Evolutionary conservation across 1,140 invertebrate genomes (phyloP).

Genomic region (Pentalonia nigronervosa): DNA sequence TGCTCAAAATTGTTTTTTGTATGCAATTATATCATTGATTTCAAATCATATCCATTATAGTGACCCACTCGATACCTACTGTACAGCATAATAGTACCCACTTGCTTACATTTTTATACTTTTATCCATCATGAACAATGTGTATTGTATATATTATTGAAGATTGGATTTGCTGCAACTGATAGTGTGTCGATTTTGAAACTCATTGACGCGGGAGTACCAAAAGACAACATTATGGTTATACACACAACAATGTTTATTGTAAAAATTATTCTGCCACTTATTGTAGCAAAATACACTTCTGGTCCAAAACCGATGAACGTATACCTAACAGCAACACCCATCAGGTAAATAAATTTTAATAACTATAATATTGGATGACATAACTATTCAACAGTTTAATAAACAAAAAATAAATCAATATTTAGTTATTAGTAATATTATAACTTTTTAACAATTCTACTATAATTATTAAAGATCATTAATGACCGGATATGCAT

Average conservation of each 20-base stretch:
- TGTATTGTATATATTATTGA: constrained; percentile 62
- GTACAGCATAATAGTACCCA: too few relatives aligned
- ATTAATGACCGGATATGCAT: neutral
- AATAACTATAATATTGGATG: neutral
- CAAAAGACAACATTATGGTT: constrained; percentile 92
- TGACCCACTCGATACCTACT: too few relatives aligned
- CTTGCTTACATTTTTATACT: too few relatives aligned
- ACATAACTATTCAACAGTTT: neutral
- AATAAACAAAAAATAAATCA: neutral
- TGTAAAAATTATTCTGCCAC: constrained; percentile 91
- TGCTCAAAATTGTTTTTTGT: too few relatives aligned
- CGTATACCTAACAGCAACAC: constrained; percentile 56
- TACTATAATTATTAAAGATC: neutral
- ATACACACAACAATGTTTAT: constrained; percentile 91
- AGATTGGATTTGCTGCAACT: constrained; percentile 94
- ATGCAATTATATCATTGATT: too few relatives aligned
- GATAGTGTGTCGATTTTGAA: constrained; percentile 96
- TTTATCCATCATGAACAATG: neutral
- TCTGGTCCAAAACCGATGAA: constrained; percentile 86
- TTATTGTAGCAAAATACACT: constrained; percentile 88
- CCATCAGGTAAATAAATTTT: neutral
- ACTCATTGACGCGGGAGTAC: constrained; percentile 92
- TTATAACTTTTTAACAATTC: neutral
- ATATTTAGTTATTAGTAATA: neutral
- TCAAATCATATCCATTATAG: too few relatives aligned